A percentile compares a stretch with the other conserved stretches of the same genome.
Conservation (phyloP, 2,113 vertebrate species). For the Rhabdomys dilectus region DNA sequence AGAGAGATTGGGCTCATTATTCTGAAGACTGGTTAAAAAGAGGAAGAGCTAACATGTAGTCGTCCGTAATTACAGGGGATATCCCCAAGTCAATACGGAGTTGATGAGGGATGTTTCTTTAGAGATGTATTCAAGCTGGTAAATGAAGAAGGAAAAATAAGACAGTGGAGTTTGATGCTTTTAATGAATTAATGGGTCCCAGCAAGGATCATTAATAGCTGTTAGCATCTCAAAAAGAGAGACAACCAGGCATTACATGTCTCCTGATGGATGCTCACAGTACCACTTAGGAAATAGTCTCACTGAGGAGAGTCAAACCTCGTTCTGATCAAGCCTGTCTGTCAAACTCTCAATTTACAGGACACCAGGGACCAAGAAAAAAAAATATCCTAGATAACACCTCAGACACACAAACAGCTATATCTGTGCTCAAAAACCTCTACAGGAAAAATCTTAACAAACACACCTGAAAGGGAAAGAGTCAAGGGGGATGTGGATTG, state of each 20-base stretch:
- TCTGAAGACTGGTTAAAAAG: slow-evolving; percentile 55
- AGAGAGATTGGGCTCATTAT: slow-evolving; percentile 24
- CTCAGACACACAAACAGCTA: background rate
- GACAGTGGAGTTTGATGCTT: slow-evolving; percentile 31
- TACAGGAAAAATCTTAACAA: background rate
- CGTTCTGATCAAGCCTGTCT: slow-evolving; percentile 22
- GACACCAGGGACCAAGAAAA: background rate
- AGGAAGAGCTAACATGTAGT: slow-evolving; percentile 23
- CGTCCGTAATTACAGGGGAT: slow-evolving; percentile 42
- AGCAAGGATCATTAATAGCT: slow-evolving; percentile 53
- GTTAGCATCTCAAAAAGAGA: slow-evolving; percentile 57
- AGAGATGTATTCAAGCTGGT: slow-evolving; percentile 44
- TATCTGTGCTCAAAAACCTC: background rate
- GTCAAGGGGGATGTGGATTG: background rate
- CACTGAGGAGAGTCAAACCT: slow-evolving; percentile 23
- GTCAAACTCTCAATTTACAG: background rate
- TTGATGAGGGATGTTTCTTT: slow-evolving; percentile 52
- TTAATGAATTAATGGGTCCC: slow-evolving; percentile 55
- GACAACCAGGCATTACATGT: slow-evolving; percentile 19
- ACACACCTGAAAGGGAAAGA: background rate
- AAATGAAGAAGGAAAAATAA: slow-evolving; percentile 60
- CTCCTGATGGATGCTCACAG: slow-evolving; percentile 36
- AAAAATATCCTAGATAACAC: slow-evolving; percentile 18
- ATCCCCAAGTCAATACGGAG: slow-evolving; percentile 49
- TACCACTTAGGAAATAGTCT: slow-evolving; percentile 43